Conservation (phyloP, 2,113 vertebrate species). For the Apus apus region DNA sequence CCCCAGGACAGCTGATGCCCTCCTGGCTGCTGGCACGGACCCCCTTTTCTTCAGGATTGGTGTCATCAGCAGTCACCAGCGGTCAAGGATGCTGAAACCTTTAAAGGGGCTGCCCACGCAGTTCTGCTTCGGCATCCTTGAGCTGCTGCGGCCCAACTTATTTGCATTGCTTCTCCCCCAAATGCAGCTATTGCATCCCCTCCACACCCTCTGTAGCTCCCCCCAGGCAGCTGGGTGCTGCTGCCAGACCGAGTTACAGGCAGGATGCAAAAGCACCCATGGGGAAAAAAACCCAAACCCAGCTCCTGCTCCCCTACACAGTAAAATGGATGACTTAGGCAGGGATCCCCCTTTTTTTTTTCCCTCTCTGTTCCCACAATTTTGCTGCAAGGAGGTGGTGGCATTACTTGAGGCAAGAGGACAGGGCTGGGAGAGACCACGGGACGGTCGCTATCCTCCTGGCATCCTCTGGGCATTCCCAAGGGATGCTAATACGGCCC, state of each 20-base stretch:
- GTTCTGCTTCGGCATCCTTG: neutral
- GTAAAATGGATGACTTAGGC: neutral
- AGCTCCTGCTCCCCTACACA: neutral
- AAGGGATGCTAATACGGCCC: neutral
- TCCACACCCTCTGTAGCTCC: neutral
- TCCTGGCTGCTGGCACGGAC: neutral
- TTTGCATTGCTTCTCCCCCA: neutral
- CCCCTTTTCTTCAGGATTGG: neutral
- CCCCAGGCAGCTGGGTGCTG: neutral
- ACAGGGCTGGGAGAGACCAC: neutral
- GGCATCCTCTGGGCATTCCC: neutral
- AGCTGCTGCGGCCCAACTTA: neutral
- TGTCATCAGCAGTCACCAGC: neutral
- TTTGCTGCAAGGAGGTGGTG: neutral
- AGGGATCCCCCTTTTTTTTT: too few species aligned
- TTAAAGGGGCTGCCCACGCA: neutral
- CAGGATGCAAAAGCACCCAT: neutral
- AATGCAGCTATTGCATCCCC: neutral
- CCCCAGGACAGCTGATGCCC: neutral
- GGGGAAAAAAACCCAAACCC: too few species aligned
- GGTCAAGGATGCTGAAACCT: neutral
- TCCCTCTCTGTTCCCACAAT: neutral
- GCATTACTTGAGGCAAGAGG: neutral
- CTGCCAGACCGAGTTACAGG: neutral
- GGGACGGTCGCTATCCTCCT: neutral